Base-by-base conservation (phyloP, 2,113 vertebrate species). In the Mustela nigripes region DNA sequence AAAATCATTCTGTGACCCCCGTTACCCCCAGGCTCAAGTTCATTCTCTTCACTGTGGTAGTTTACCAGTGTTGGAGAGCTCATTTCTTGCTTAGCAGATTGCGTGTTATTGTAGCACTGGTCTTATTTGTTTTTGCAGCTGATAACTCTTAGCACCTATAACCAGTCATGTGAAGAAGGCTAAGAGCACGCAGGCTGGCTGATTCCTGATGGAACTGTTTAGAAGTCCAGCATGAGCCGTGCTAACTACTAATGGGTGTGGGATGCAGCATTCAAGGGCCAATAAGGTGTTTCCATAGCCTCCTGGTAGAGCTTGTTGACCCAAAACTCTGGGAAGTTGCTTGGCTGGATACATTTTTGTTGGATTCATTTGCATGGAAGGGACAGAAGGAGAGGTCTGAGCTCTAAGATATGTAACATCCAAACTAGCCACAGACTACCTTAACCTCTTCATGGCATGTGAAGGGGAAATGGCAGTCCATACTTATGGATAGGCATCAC, bases 221-320 rank as follows among this genome's bases (percentile, higher is more conserved):
- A 73, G 89, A 84, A 74, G 90, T 91, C 31, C 69, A 94, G 67
- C 86, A 80, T 60, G 83, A 89, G 28, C 50, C 6, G 2, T 89
- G 53, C 10, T 81, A 90, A 65, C 39, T 60, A 63, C 26, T 24
- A 31, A 33, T 60, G 83, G 63, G 67, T 73, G 22, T 73, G 33
- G 69, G 65, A 65, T 7, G 2, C 8, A 50, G n/a, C 1, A 1
- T 31, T 80, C 10, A 31, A 58, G 22, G 60, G 58, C 79, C 62
- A 45, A 7, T 7, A 22, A 24, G 9, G n/a, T 91, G 56, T 95
- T 89, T 97, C 92, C 62, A 83, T 10, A 87, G 94, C 96, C 89
- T 93, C 85, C 69, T 85, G 21, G 76, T 48, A 91, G 28, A 93
- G 65, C 60, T 36, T 96, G 81, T 97, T 97, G 89, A 95, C 86